Evolutionary conservation across 2,888 invertebrate species (phyloP).

Genomic region (Cryptops parisi): DNA sequence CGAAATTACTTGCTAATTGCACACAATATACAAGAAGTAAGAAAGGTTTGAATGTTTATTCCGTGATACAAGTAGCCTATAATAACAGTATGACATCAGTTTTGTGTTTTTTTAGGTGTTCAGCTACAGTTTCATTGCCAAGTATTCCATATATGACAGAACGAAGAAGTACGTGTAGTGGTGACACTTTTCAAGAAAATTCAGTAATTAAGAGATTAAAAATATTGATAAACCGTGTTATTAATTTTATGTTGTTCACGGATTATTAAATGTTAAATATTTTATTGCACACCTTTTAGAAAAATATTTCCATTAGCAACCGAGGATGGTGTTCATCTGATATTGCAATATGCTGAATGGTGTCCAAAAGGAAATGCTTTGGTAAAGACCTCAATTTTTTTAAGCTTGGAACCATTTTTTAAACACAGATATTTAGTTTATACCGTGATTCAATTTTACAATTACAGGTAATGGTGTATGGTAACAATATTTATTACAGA

Average conservation of each 20-base stretch:
- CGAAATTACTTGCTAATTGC: slow-evolving; percentile 65
- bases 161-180: slow-evolving; percentile 40
- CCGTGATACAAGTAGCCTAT: no score
- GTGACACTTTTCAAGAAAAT: no score
- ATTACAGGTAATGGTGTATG: slow-evolving; percentile 49
- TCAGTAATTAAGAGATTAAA: no score
- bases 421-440: no score
- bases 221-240: no score
- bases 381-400: slow-evolving; percentile 26
- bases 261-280: not conserved
- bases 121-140: slow-evolving; percentile 61
- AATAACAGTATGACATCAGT: no score
- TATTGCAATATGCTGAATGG: slow-evolving; percentile 66
- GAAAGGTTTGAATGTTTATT: slow-evolving; percentile 3
- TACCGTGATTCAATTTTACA: not conserved
- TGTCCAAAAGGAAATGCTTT: slow-evolving; percentile 64
- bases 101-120: slow-evolving; percentile 50
- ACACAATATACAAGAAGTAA: slow-evolving; percentile 64
- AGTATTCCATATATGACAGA: slow-evolving; percentile 53
- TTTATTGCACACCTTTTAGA: not conserved
- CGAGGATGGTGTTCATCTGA: slow-evolving; percentile 52
- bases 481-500: slow-evolving; percentile 78
- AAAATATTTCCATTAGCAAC: slow-evolving; percentile 23
- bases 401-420: not conserved
- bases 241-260: slow-evolving; percentile 21